phyloP scores from a whole-genome alignment of 2,888 invertebrate species.

The Carcina quercana region DNA sequence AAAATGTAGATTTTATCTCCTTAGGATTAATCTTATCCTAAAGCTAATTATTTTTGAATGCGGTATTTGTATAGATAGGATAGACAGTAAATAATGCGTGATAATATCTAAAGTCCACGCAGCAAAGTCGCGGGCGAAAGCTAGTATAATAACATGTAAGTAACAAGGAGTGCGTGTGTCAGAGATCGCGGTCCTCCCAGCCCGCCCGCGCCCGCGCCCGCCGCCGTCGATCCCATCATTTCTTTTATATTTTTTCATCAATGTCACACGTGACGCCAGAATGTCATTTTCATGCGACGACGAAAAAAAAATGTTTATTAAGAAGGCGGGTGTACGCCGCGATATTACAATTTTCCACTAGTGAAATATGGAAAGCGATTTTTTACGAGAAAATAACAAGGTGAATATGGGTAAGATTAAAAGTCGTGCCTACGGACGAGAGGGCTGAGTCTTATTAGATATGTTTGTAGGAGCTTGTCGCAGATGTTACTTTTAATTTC shows the following conservation, averaged over 20 bases:
- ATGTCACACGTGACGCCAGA: slow-evolving; percentile 72
- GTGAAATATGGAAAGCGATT: slow-evolving; percentile 73
- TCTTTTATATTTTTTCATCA: slow-evolving; percentile 75
- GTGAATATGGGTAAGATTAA: slow-evolving; percentile 60
- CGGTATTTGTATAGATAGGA: too few species aligned
- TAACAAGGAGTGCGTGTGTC: slow-evolving; percentile 24
- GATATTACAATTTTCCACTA: slow-evolving; percentile 71
- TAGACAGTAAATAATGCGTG: too few species aligned
- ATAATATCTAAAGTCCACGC: too few species aligned
- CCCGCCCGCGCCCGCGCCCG: too few species aligned
- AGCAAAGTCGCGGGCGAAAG: too few species aligned
- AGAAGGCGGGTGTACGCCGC: slow-evolving; percentile 50
- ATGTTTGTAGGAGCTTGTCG: slow-evolving; percentile 9
- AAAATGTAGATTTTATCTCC: too few species aligned
- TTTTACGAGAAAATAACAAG: slow-evolving; percentile 71
- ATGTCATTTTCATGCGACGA: slow-evolving; percentile 71
- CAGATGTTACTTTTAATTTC: slow-evolving; percentile 4
- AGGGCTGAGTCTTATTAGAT: slow-evolving; percentile 45
- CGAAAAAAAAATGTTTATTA: slow-evolving; percentile 72
- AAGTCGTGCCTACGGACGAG: slow-evolving; percentile 42
- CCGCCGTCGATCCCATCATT: slow-evolving; percentile 59
- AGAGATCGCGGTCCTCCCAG: slow-evolving; percentile 25
- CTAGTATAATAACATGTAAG: too few species aligned
- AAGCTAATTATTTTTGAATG: too few species aligned
- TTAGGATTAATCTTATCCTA: too few species aligned